Conservation (phyloP, 2,888 invertebrate species). For the Octonoba sinensis region DNA sequence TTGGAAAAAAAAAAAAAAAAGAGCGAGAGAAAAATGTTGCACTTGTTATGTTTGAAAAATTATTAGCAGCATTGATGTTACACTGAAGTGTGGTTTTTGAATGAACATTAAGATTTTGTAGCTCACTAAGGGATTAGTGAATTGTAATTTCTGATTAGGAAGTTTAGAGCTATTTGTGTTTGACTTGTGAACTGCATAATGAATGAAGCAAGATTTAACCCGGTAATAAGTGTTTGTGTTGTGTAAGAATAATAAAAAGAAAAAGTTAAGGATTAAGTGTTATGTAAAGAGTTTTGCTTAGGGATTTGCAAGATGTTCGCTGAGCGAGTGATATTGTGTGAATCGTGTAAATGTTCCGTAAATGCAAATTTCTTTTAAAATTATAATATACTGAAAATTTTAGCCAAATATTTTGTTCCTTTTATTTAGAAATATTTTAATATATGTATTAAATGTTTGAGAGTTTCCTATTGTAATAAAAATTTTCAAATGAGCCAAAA, state of each 20-base stretch:
- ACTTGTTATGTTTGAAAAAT: constrained; percentile 24
- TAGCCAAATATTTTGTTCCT: too few relatives aligned
- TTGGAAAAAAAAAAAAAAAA: too few relatives aligned
- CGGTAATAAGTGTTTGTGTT: constrained; percentile 56
- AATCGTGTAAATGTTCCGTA: constrained; percentile 3
- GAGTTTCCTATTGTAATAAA: too few relatives aligned
- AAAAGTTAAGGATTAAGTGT: constrained; percentile 18
- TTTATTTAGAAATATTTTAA: too few relatives aligned
- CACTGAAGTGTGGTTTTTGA: not conserved
- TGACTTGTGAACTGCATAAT: constrained; percentile 13
- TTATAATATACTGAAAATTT: too few relatives aligned
- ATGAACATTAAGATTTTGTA: not conserved
- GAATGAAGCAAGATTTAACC: constrained; percentile 31
- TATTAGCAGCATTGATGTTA: not conserved
- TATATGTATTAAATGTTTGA: too few relatives aligned
- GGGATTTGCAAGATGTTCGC: constrained; percentile 26
- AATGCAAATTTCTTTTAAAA: too few relatives aligned
- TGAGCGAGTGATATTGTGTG: constrained; percentile 42
- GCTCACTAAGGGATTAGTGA: constrained; percentile 14
- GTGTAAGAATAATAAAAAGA: constrained; percentile 18
- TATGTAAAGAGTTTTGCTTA: constrained; percentile 26
- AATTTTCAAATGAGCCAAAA: too few relatives aligned
- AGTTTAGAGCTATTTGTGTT: constrained; percentile 50
- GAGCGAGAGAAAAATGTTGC: constrained; percentile 23
- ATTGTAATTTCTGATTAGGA: constrained; percentile 41